phyloP scores from a whole-genome alignment of 2,888 invertebrate species.

The Volucella inflata region DNA sequence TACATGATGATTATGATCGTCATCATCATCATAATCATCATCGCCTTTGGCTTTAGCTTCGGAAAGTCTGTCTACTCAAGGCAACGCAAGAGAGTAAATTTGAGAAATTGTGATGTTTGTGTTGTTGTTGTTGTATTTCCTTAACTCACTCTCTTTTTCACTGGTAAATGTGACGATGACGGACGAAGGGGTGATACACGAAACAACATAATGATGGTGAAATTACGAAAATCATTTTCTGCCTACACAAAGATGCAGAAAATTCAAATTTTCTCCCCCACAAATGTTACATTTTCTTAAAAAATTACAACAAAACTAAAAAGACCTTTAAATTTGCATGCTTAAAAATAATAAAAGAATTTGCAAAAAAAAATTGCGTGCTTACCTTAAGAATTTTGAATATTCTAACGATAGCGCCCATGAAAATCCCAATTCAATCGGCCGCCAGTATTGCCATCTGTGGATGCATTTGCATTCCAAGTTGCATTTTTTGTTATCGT shows the following conservation, averaged over 20 bases:
- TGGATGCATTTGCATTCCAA: background rate
- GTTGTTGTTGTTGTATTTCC: slow-evolving; percentile 22
- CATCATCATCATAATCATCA: background rate
- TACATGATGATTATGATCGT: background rate
- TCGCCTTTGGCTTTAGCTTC: background rate
- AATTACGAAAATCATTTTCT: slow-evolving; percentile 81
- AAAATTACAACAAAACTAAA: slow-evolving; percentile 1
- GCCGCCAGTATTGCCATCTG: slow-evolving; percentile 14
- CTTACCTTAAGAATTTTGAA: slow-evolving; percentile 41
- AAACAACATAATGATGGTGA: slow-evolving; percentile 78
- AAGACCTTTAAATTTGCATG: background rate
- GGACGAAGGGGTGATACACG: slow-evolving; percentile 50
- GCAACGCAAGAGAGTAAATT: slow-evolving; percentile 43
- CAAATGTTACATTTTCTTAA: slow-evolving; percentile 7
- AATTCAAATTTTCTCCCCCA: slow-evolving; percentile 79
- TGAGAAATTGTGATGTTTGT: slow-evolving; percentile 40
- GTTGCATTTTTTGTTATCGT: background rate
- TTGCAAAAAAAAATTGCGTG: slow-evolving; percentile 20
- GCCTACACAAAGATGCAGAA: slow-evolving; percentile 82
- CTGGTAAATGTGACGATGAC: slow-evolving; percentile 27
- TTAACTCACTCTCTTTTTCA: background rate
- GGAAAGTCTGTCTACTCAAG: background rate
- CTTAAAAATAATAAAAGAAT: slow-evolving; percentile 5
- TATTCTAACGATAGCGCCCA: slow-evolving; percentile 7
- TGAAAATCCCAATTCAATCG: slow-evolving; percentile 10